Conservation (phyloP, 2,113 vertebrate genomes). For the Centrocercus urophasianus region DNA sequence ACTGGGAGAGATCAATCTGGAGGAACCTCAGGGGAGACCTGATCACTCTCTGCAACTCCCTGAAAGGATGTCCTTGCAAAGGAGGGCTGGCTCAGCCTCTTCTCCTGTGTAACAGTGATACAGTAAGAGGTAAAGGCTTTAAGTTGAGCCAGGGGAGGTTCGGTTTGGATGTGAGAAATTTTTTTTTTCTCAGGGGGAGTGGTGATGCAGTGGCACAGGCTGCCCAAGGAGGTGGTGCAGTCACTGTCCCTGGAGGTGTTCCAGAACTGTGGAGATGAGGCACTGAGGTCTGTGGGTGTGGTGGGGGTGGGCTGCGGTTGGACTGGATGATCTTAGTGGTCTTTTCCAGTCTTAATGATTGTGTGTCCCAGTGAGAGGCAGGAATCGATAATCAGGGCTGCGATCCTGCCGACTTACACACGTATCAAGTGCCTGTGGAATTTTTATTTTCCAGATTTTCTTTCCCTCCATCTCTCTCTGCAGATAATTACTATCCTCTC, state of each 20-base stretch:
- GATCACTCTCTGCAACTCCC: neutral
- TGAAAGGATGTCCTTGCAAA: neutral
- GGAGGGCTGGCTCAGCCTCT: neutral
- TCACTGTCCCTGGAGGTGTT: no score
- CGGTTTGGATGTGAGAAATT: neutral
- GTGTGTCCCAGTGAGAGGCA: neutral
- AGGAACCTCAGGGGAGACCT: neutral
- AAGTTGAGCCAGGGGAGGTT: neutral
- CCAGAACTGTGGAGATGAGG: no score
- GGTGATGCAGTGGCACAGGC: no score
- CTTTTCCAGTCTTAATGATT: no score
- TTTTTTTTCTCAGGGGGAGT: no score
- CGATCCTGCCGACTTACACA: neutral
- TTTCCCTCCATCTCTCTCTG: neutral
- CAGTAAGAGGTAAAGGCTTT: neutral
- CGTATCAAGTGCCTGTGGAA: neutral
- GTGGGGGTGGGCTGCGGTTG: no score
- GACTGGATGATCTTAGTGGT: no score
- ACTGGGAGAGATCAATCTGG: no score
- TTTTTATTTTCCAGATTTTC: neutral
- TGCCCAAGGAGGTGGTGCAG: no score
- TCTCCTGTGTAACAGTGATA: neutral
- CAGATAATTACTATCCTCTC: neutral
- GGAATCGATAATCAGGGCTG: neutral
- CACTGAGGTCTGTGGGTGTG: no score